These are phyloP conservation scores for Drosophila neonasuta DNA, from an alignment of 2,888 invertebrate genomes.

Conservation along the genomic window DNA sequence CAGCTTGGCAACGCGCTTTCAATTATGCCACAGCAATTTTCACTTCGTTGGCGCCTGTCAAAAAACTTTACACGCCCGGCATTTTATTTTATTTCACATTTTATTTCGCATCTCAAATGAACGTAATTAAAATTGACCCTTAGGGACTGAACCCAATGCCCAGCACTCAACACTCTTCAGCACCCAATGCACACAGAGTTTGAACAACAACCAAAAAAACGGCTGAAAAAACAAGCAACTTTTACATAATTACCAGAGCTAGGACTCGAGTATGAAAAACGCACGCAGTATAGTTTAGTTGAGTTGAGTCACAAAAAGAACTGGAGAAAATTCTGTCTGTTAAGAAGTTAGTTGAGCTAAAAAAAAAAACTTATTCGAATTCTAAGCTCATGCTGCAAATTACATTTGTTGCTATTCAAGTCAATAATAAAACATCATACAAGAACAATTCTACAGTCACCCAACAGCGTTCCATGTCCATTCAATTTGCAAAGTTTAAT, in stretches of 20 bases:
- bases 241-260: constrained; percentile 51
- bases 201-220: constrained; percentile 4
- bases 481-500: constrained; percentile 65
- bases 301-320: constrained; percentile 3
- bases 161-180: constrained; percentile 10
- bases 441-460: neutral
- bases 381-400: constrained; percentile 52
- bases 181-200: neutral
- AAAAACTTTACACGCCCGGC: constrained; percentile 64
- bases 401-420: constrained; percentile 45
- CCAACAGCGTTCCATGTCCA: constrained; percentile 31
- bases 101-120: constrained; percentile 60
- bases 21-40: constrained; percentile 71
- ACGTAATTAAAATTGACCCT: constrained; percentile 78
- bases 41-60: constrained; percentile 70
- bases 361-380: constrained; percentile 23
- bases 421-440: constrained; percentile 39
- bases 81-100: constrained; percentile 34
- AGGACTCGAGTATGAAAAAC: constrained; percentile 19
- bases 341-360: constrained; percentile 9
- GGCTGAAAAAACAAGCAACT: constrained; percentile 36
- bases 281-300: constrained; percentile 1
- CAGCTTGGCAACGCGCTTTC: constrained; percentile 48
- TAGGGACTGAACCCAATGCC: constrained; percentile 45
- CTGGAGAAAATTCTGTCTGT: constrained; percentile 28